Evolutionary conservation across 2,888 invertebrate genomes (phyloP), one percentile per base, ranked within the genome.

Genomic region (Allygus modestus): DNA sequence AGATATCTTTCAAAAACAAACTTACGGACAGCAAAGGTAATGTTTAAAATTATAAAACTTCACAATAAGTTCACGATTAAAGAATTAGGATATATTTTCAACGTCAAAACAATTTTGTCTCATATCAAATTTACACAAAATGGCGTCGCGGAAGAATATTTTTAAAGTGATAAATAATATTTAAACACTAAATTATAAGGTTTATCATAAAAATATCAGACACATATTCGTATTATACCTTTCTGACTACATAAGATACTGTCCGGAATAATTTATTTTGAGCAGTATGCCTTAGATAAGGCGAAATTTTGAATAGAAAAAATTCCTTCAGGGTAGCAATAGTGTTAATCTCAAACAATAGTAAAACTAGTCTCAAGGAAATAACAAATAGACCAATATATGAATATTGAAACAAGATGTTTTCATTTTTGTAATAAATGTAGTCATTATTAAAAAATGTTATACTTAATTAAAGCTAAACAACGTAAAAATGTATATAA

Each of bases 61-160:
- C 51, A 51, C 43, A 54, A 54, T 46, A 51, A 1, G 37, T 11
- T 23, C n/a, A 79, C 11, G 37, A 28, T 31, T 54, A 17, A 54
- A 26, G n/a, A 79, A 77, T 79, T 37, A 12, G 26, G 58, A 79
- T 79, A 28, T 58, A 51, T 58, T 79, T 58, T 79, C 58, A 33
- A 58, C 85, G 61, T 85, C 65, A 85, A 82, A 85, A 85, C 81
- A 73, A 83, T 69, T 84, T 84, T 69, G 81, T 61, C 81, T 84
- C 77, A 85, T 77, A 83, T 82, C 81, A 54, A 85, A 85, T 85
- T 85, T 82, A 79, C 79, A 83, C 85, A 85, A 85, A 85, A 85
- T 85, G 85, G 85, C 85, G 85, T 82, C 85, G 85, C 85, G 85
- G 85, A 85, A 54, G 82, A 79, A 85, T 85, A 85, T 75, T 83